A percentile compares a stretch with the other conserved stretches of the same genome.
Conservation (phyloP, 1,140 invertebrate species). For the Andricus grossulariae region DNA sequence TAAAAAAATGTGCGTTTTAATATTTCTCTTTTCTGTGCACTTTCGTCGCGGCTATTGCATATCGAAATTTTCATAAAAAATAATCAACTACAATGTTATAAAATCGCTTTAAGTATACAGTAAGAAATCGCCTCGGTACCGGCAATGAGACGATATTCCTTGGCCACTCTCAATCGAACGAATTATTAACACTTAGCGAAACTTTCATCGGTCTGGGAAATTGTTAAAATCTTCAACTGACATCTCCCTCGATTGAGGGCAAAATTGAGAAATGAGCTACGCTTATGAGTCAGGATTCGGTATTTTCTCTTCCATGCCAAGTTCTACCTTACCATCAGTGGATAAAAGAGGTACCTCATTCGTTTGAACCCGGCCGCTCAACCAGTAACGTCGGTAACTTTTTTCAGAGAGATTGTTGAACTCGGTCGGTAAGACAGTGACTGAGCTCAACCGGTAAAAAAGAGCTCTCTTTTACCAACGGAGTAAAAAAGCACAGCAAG, state of each 20-base stretch:
- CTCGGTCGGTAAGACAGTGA: no score
- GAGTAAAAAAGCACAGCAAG: no score
- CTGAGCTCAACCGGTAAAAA: no score
- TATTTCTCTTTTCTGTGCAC: background rate
- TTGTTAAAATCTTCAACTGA: conserved; percentile 22
- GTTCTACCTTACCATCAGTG: no score
- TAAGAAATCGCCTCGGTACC: conserved; percentile 8
- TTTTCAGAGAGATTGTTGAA: no score
- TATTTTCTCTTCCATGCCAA: no score
- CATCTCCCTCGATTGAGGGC: background rate
- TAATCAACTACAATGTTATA: conserved; percentile 4
- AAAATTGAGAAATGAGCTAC: background rate
- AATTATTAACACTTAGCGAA: conserved; percentile 22
- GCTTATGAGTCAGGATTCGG: background rate
- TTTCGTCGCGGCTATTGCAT: background rate
- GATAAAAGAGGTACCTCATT: no score
- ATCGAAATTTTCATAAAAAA: conserved; percentile 29
- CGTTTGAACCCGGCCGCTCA: no score
- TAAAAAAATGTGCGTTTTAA: background rate
- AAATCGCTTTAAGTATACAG: conserved; percentile 7
- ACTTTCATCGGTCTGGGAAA: conserved; percentile 20
- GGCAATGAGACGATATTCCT: conserved; percentile 13
- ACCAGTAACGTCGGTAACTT: no score
- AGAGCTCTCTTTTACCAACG: no score
- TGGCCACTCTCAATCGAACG: conserved; percentile 15